Conservation (phyloP, 2,797 vertebrate species). For the Cyclopterus lumpus region DNA sequence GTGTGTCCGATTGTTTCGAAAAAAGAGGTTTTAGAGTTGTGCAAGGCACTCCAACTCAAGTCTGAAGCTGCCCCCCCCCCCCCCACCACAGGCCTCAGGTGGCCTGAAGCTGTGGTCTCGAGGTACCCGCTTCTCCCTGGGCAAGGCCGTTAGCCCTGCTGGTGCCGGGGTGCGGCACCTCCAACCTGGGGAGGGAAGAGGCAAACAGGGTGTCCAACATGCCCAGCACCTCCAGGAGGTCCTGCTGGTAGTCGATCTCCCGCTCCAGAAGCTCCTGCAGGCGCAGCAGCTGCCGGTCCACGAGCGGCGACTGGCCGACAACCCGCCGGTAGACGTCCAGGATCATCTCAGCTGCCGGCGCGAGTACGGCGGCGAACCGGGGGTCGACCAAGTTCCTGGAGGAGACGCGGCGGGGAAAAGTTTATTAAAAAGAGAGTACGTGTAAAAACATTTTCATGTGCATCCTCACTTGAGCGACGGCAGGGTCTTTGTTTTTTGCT, state of each 20-base stretch:
- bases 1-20: conserved; percentile 20
- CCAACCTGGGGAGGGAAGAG: conserved; percentile 85
- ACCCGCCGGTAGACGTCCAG: conserved; percentile 92
- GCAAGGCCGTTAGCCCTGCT: conserved; percentile 74
- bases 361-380: conserved; percentile 89
- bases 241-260: conserved; percentile 92
- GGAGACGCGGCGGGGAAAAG: neutral
- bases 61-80: conserved; percentile 3
- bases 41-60: conserved; percentile 32
- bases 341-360: conserved; percentile 89
- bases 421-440: neutral
- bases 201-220: conserved; percentile 98
- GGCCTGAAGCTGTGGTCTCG: conserved; percentile 61
- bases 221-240: conserved; percentile 93
- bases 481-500: neutral
- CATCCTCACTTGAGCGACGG: neutral
- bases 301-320: conserved; percentile 88
- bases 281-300: conserved; percentile 90
- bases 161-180: conserved; percentile 62
- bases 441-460: neutral
- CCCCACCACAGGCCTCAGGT: conserved; percentile 55
- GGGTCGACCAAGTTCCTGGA: conserved; percentile 89
- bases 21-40: conserved; percentile 32
- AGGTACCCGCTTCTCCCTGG: conserved; percentile 46
- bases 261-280: conserved; percentile 90